Evolutionary conservation across 1,140 invertebrate species (phyloP), one percentile per base, ranked within the genome.

Genomic region (Brachionus asplanchnoidis): DNA sequence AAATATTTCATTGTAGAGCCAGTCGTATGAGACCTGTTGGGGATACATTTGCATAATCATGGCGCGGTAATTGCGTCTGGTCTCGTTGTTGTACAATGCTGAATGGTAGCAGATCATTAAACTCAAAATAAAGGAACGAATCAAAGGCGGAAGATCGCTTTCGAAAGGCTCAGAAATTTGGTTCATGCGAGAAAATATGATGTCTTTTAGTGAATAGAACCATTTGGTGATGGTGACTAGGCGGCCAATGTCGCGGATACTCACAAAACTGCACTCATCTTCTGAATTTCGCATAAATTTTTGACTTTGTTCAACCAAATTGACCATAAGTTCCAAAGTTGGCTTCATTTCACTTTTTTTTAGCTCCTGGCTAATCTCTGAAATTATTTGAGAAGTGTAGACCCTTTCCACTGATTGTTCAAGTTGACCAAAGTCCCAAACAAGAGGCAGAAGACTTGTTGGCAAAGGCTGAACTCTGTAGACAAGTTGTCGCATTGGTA

Each of bases 201-300:
- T 14, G 40, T 40, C 40, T 36, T 65, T 26, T 23, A 46, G 5
- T 8, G 46, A 70, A 20, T 20, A 7, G 12, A 75, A 36, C 87
- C 87, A 87, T 28, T 70, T 73, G 14, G 85, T 78, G 6, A 87
- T 66, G 77, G 56, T 66, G 68, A 68, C 86, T 70, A 87, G 86
- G 9, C 88, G 60, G 20, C 88, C 87, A 9, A 89, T 88, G 84
- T 89, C 88, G 65, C 88, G 85, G 20, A 89, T 84, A 78, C 88
- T 88, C 5, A 89, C 88, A 86, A 89, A 89, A 85, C 88, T 88
- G 86, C 88, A 88, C 85, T 89, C 88, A 85, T 89, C 87, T 86
- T 88, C 12, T 7, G 6, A 26, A 42, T 83, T 11, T 50, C 88
- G 85, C 88, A 89, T 89, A 85, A 88, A 89, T 7, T 86, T 85